phyloP scores from a whole-genome alignment of 2,888 invertebrate species.

The Thalpophila matura region DNA sequence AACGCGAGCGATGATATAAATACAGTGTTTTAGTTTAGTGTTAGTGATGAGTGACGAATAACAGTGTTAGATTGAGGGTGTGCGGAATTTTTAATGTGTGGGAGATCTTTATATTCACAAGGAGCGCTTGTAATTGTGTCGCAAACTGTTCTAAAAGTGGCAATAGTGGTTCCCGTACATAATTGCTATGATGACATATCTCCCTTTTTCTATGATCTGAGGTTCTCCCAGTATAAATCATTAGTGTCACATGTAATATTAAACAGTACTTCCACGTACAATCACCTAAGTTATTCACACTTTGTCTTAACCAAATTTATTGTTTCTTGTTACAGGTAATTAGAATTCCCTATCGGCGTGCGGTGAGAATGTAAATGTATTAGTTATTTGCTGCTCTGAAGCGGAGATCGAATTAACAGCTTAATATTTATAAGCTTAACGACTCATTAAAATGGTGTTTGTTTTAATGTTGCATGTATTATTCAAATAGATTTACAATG shows the following conservation, averaged over 20 bases:
- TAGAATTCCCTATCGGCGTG: conserved; percentile 45
- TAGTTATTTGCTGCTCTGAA: conserved; percentile 17
- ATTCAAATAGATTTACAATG: conserved; percentile 21
- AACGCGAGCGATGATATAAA: too few species aligned
- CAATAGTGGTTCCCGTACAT: too few species aligned
- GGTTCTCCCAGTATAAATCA: conserved; percentile 22
- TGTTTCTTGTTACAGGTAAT: conserved; percentile 65
- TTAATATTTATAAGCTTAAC: conserved; percentile 26
- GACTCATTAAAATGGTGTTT: conserved; percentile 30
- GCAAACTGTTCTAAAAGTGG: too few species aligned
- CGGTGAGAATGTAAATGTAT: conserved; percentile 53
- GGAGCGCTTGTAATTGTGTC: too few species aligned
- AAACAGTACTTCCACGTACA: conserved; percentile 36
- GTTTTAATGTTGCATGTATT: conserved; percentile 27
- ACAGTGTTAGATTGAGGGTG: too few species aligned
- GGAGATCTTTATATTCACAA: too few species aligned
- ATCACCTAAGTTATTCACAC: conserved; percentile 47
- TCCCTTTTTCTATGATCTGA: too few species aligned
- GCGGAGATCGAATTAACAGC: conserved; percentile 35
- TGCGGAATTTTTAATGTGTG: too few species aligned
- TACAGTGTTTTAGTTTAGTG: too few species aligned
- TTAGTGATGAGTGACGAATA: too few species aligned
- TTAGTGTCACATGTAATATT: conserved; percentile 29
- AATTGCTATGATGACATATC: too few species aligned
- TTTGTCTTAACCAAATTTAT: conserved; percentile 59